phyloP scores from a whole-genome alignment of 37 sponge, comb jelly and placozoan genomes.

The Petrosia ficiformis region DNA sequence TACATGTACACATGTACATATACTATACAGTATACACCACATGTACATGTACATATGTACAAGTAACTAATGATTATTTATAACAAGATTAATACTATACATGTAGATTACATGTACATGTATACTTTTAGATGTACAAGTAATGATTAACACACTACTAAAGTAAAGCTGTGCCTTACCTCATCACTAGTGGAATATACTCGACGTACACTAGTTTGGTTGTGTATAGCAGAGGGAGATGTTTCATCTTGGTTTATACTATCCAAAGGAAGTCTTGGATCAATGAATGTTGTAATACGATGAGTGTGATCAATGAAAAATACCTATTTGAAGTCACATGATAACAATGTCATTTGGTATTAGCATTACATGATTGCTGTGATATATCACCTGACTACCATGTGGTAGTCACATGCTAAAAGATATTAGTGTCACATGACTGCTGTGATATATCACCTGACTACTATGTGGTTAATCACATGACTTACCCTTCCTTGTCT shows the following conservation, averaged over 20 bases:
- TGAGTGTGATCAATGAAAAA: conserved; percentile 85
- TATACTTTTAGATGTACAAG: no score
- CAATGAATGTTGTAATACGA: conserved; percentile 75
- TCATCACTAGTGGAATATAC: background rate
- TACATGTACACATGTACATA: no score
- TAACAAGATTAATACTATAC: no score
- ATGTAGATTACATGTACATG: no score
- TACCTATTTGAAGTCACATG: conserved; percentile 26
- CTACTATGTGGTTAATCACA: no score
- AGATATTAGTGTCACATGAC: background rate
- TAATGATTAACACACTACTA: no score
- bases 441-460: no score
- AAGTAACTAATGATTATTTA: no score
- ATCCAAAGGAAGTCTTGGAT: conserved; percentile 82
- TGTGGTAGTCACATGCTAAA: background rate
- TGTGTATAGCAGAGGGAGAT: background rate
- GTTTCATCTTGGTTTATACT: background rate
- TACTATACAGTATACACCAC: no score
- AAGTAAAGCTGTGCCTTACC: no score
- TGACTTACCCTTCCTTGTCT: conserved; percentile 58
- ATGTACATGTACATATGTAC: no score
- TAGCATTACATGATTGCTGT: background rate
- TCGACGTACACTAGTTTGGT: background rate
- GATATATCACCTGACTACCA: no score
- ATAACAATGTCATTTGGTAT: background rate